Conservation (phyloP, 2,888 invertebrate genomes). For the Nemapogon koenigi region DNA sequence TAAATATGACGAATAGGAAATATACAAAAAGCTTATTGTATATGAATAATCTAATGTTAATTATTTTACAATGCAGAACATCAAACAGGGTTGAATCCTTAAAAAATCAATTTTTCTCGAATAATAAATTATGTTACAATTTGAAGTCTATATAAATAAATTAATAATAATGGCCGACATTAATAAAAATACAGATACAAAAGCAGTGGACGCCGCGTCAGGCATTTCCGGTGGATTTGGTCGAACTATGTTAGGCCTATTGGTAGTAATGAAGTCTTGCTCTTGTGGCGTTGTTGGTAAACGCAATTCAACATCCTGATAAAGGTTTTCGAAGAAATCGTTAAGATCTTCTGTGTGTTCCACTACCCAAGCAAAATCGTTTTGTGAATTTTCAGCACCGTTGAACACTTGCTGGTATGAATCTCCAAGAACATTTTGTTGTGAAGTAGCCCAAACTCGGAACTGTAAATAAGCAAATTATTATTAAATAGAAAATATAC, state of each 20-base stretch:
- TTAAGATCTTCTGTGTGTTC: slow-evolving; percentile 25
- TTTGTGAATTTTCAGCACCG: slow-evolving; percentile 22
- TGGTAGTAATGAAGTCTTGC: slow-evolving; percentile 18
- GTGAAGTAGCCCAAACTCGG: slow-evolving; percentile 31
- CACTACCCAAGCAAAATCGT: slow-evolving; percentile 28
- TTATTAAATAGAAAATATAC: no score
- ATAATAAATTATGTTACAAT: no score
- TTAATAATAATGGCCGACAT: slow-evolving; percentile 24
- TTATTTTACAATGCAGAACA: no score
- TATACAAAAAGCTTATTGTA: no score
- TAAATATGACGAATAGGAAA: no score
- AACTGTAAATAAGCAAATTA: no score
- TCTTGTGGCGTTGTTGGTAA: slow-evolving; percentile 15
- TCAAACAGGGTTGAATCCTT: no score
- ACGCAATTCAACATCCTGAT: no score
- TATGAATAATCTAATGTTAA: no score
- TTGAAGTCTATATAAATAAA: no score
- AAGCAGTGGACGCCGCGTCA: slow-evolving; percentile 29
- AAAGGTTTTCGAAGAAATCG: slow-evolving; percentile 27
- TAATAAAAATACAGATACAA: slow-evolving; percentile 27
- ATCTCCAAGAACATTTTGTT: slow-evolving; percentile 22
- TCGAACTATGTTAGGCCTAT: slow-evolving; percentile 10
- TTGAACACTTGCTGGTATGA: slow-evolving; percentile 21
- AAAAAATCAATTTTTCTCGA: no score
- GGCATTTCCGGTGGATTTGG: slow-evolving; percentile 25